Evolutionary conservation across 2,113 vertebrate genomes (phyloP), one percentile per base, ranked within the genome.

Genomic region (Phalacrocorax pelagicus): DNA sequence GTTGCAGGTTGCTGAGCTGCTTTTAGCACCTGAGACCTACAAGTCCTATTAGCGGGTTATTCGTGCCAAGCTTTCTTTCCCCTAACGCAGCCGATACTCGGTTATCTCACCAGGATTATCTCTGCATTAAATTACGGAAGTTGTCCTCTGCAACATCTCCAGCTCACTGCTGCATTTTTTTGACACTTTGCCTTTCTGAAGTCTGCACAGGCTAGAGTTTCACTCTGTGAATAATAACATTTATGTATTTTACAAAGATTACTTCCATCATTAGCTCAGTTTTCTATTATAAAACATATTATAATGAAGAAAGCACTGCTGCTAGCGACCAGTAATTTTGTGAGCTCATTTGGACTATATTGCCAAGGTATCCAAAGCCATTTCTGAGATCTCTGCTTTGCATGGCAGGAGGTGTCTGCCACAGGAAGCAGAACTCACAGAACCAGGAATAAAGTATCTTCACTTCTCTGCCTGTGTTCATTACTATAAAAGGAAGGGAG

Each of bases 271-370:
- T 20, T 14, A 46, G 6, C 23, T 72, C 73, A 23, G 6, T 82
- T 52, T 75, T 30, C 29, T 36, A 6, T 40, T 36, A 6, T 19
- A 30, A 71, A 32, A 23, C 32, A 24, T 5, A 49, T 44, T 29
- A 22, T 6, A 42, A 40, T 29, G 23, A 51, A 83, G 44, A 3
- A 7, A 70, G 19, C 12, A 14, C 9, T 22, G 40, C 34, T 71
- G 12, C 11, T 36, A 32, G 26, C 0, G 11, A 14, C 13, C 62
- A 51, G 21, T 5, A 46, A 34, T 62, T 70, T 30, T 16, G 27
- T 52, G 40, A 77, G 34, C 34, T 79, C 24, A 0, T 11, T 17
- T 16, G 51, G 26, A 5, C 26, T 10, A 4, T 11, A 1, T 2
- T 34, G 29, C 26, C 38, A 83, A 61, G 9, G 9, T 4, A 24